Percentiles rank a stretch among this genome's conserved stretches.
Evolutionary conservation across 2,113 vertebrate species (phyloP).

Genomic region (Engraulis encrasicolus): DNA sequence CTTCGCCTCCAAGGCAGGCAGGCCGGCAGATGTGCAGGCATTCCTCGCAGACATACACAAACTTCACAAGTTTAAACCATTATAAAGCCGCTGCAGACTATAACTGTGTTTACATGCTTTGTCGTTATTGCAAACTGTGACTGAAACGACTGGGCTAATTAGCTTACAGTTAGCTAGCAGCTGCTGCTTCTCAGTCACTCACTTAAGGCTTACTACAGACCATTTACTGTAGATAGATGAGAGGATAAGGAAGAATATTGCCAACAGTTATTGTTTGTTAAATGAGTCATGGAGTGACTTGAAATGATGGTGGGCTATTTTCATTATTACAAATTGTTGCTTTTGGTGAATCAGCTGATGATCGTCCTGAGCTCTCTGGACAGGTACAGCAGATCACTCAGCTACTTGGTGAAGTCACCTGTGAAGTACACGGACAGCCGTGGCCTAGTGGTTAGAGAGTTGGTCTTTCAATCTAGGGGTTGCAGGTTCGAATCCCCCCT

Average conservation of each 20-base stretch:
- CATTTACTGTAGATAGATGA: neutral
- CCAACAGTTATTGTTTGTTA: neutral
- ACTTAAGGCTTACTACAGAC: neutral
- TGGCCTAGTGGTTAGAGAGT: no score
- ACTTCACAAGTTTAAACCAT: neutral
- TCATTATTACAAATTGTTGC: neutral
- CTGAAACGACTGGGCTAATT: neutral
- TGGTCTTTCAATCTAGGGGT: no score
- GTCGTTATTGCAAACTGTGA: neutral
- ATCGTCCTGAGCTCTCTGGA: no score
- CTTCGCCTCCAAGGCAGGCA: neutral
- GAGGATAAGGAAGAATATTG: neutral
- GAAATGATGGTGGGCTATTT: neutral
- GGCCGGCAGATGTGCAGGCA: conserved; percentile 10
- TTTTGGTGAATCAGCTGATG: neutral
- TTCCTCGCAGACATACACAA: neutral
- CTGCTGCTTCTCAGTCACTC: neutral
- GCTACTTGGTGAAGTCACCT: no score
- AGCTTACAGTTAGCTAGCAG: neutral
- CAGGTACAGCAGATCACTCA: no score
- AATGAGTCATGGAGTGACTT: neutral
- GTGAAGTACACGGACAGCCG: no score
- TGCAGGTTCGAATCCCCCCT: no score
- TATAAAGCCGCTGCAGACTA: neutral
- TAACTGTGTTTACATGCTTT: neutral